Evolutionary conservation across 2,888 invertebrate genomes (phyloP).

Genomic region (Ophraella communa): DNA sequence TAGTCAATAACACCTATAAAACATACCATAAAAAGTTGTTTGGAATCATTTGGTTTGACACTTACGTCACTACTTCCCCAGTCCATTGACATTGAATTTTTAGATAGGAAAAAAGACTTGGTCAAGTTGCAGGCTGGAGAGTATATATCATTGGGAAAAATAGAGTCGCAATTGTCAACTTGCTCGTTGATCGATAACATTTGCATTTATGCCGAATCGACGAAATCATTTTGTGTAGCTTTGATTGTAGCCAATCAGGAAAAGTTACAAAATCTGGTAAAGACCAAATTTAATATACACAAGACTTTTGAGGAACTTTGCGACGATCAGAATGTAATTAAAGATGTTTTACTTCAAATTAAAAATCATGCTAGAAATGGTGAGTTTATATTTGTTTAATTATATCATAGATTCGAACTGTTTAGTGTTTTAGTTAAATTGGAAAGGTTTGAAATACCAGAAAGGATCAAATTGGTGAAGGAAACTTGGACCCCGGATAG

Average conservation of each 20-base stretch:
- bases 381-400: constrained; percentile 57
- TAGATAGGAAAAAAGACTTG: constrained; percentile 98
- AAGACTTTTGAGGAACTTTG: constrained; percentile 78
- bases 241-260: constrained; percentile 84
- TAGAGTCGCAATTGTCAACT: constrained; percentile 93
- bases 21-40: too few relatives aligned
- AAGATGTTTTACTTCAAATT: constrained; percentile 82
- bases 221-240: constrained; percentile 84
- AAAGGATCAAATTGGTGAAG: constrained; percentile 82
- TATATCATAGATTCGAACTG: too few relatives aligned
- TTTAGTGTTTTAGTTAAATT: constrained; percentile 82
- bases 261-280: constrained; percentile 74
- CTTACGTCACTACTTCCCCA: too few relatives aligned
- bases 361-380: constrained; percentile 85
- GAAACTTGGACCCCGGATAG: constrained; percentile 97
- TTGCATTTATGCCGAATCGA: constrained; percentile 92
- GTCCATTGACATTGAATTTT: too few relatives aligned
- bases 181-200: constrained; percentile 94
- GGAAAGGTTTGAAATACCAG: constrained; percentile 90
- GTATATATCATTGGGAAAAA: constrained; percentile 95
- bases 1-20: too few relatives aligned
- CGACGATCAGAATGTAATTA: constrained; percentile 71
- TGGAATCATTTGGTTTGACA: too few relatives aligned
- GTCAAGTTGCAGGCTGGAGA: constrained; percentile 97
- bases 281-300: constrained; percentile 33